Conservation (phyloP, 2,797 vertebrate species). For the Aldrovandia affinis region DNA sequence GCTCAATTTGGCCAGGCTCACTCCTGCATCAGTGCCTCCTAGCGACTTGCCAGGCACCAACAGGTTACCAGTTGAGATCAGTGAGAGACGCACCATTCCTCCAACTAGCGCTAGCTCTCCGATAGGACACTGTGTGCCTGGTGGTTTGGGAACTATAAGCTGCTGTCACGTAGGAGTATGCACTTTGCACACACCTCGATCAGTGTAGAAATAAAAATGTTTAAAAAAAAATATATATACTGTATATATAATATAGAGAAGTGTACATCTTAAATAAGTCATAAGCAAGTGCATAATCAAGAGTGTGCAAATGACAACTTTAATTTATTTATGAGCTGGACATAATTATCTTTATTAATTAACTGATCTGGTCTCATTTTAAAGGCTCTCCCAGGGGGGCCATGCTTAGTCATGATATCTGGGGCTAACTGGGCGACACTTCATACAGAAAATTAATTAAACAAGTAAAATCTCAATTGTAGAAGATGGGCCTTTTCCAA, state of each 20-base stretch:
- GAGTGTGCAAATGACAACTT: constrained; percentile 62
- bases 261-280: no score
- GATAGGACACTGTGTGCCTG: neutral
- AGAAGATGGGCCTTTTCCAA: no score
- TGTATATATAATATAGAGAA: no score
- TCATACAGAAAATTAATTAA: no score
- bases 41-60: neutral
- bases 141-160: neutral
- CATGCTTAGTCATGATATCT: constrained; percentile 57
- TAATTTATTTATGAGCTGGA: constrained; percentile 73
- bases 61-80: neutral
- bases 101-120: no score
- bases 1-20: neutral
- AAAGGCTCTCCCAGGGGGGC: no score
- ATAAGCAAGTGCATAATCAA: constrained; percentile 53
- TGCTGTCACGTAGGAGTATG: no score
- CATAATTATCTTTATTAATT: constrained; percentile 74
- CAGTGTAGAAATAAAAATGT: no score
- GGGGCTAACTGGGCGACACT: constrained; percentile 71
- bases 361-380: no score
- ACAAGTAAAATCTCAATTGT: no score
- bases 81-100: neutral
- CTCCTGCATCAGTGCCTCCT: neutral
- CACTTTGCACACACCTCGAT: no score
- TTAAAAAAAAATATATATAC: no score